phyloP scores from a whole-genome alignment of 2,888 invertebrate genomes.

The Drosophila niveifrons region DNA sequence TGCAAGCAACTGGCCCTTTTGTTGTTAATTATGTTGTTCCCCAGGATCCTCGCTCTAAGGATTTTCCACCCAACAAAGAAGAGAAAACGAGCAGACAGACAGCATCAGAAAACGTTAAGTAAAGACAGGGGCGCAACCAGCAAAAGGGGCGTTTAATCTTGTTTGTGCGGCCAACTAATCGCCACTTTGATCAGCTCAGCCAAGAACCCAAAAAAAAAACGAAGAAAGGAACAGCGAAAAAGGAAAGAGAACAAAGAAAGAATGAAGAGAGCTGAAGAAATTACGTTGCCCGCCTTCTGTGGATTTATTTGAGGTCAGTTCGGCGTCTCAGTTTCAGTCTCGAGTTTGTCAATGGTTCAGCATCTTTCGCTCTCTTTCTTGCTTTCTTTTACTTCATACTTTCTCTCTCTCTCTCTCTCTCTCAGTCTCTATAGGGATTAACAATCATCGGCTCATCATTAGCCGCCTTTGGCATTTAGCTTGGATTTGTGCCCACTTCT shows the following conservation, averaged over 20 bases:
- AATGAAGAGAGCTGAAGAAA: neutral
- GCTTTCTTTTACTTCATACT: neutral
- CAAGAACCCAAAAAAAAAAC: constrained; percentile 13
- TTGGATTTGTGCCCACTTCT: constrained; percentile 5
- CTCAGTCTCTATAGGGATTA: constrained; percentile 5
- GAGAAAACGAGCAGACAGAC: constrained; percentile 1
- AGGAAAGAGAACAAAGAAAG: neutral
- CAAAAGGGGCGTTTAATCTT: constrained; percentile 65
- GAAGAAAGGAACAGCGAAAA: neutral
- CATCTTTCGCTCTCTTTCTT: neutral
- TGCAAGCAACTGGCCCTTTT: neutral
- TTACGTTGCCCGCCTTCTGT: constrained; percentile 27
- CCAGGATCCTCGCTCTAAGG: constrained; percentile 38
- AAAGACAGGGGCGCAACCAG: constrained; percentile 26
- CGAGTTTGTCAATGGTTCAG: neutral
- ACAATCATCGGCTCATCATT: constrained; percentile 29
- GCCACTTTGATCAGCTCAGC: constrained; percentile 54
- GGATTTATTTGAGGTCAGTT: constrained; percentile 25
- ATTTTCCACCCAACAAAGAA: constrained; percentile 52
- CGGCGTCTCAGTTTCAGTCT: constrained; percentile 3
- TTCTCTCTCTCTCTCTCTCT: neutral
- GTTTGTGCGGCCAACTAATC: constrained; percentile 65
- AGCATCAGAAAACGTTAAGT: neutral
- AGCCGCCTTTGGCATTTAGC: constrained; percentile 10
- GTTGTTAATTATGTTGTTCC: constrained; percentile 71